These are phyloP conservation scores for Anthonomus grandis DNA, from an alignment of 1,140 invertebrate genomes.

Conservation along the genomic window DNA sequence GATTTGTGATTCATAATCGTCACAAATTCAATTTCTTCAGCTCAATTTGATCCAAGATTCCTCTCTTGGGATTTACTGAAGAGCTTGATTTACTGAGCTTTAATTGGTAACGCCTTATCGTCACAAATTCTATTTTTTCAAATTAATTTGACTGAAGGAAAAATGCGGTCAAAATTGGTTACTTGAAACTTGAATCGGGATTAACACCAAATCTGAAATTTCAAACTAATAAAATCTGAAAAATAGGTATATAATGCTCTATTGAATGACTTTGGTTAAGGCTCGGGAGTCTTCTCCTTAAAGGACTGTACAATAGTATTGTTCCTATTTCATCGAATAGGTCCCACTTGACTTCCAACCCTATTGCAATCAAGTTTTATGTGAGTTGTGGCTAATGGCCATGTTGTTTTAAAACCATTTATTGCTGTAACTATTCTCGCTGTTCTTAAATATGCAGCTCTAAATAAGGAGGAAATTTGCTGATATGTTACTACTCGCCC, in stretches of 20 bases:
- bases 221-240: background rate
- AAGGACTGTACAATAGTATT: constrained; percentile 1
- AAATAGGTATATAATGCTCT: too few relatives aligned
- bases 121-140: background rate
- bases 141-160: background rate
- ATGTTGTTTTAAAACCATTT: constrained; percentile 28
- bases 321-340: constrained; percentile 2
- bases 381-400: constrained; percentile 21
- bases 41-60: too few relatives aligned
- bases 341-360: constrained; percentile 8
- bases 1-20: too few relatives aligned
- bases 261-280: background rate
- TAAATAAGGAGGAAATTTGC: constrained; percentile 33
- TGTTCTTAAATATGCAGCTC: constrained; percentile 28
- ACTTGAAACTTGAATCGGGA: background rate
- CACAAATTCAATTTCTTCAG: too few relatives aligned
- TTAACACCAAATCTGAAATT: background rate
- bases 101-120: too few relatives aligned
- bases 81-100: too few relatives aligned
- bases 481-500: constrained; percentile 21
- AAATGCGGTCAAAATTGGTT: background rate
- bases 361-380: constrained; percentile 2
- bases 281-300: too few relatives aligned
- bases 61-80: too few relatives aligned
- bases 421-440: constrained; percentile 32